Evolutionary conservation across 2,797 vertebrate species (phyloP).

Genomic region (Notolabrus celidotus): DNA sequence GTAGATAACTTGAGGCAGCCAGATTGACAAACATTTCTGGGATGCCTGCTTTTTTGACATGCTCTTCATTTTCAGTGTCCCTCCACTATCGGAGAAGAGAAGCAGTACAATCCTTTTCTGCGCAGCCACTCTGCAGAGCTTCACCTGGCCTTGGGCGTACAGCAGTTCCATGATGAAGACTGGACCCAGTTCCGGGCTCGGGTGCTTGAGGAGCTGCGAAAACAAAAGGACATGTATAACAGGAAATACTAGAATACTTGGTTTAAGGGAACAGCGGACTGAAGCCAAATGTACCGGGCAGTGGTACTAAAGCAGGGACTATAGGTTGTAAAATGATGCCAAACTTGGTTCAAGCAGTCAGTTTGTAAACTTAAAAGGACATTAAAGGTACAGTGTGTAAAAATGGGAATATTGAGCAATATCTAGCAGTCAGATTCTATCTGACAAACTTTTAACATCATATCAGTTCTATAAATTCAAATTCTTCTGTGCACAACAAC

Average conservation of each 20-base stretch:
- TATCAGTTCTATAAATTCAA: no score
- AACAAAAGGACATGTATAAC: constrained; percentile 91
- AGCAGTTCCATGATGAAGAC: constrained; percentile 83
- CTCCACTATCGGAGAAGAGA: constrained; percentile 93
- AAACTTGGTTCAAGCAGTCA: neutral
- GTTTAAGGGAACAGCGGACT: neutral
- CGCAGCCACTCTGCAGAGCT: constrained; percentile 89
- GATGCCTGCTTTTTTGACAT: constrained; percentile 6
- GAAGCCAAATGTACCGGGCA: neutral
- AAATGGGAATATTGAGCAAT: no score
- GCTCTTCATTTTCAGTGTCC: constrained; percentile 86
- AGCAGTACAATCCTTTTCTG: constrained; percentile 95
- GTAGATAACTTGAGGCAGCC: neutral
- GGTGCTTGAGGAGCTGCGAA: constrained; percentile 90
- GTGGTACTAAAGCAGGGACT: neutral
- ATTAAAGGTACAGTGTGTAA: no score
- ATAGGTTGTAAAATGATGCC: constrained; percentile 13
- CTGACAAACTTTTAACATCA: no score
- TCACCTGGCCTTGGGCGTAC: constrained; percentile 89
- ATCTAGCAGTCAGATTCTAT: no score
- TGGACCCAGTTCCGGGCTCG: constrained; percentile 88
- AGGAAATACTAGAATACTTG: constrained; percentile 78
- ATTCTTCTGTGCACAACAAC: no score
- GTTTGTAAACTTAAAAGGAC: constrained; percentile 33
- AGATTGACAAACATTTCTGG: neutral